Percentiles rank a stretch among this genome's conserved stretches.
phyloP scores from a whole-genome alignment of 2,113 vertebrate species.

The Procavia capensis region DNA sequence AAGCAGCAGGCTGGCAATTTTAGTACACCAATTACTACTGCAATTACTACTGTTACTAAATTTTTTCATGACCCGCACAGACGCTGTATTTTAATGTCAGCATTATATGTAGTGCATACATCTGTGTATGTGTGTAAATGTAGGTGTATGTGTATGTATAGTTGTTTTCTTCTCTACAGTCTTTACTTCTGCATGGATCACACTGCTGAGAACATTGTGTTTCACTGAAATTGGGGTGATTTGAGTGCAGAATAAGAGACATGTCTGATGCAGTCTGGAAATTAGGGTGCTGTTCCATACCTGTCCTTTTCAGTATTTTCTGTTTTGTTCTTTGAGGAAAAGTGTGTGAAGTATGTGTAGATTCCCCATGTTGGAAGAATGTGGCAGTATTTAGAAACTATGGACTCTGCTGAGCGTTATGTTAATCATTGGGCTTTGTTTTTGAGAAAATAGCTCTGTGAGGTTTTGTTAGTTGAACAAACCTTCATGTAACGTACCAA shows the following conservation, averaged over 20 bases:
- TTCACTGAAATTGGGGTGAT: slow-evolving; percentile 13
- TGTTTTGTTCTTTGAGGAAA: background rate
- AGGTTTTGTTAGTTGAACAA: background rate
- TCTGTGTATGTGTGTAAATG: background rate
- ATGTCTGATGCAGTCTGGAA: background rate
- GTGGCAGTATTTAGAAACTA: background rate
- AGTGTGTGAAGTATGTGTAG: fast-evolving
- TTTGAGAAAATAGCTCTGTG: background rate
- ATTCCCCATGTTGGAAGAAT: background rate
- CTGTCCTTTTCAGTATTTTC: background rate
- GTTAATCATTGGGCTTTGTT: background rate
- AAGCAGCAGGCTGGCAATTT: too few relatives aligned
- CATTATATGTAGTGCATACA: too few relatives aligned
- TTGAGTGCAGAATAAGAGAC: background rate
- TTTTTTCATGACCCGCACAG: too few relatives aligned
- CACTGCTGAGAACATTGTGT: background rate
- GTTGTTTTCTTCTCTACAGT: background rate
- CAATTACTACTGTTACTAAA: too few relatives aligned
- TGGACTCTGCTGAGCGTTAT: background rate
- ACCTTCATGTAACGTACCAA: background rate
- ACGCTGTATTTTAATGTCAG: background rate
- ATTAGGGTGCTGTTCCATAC: background rate
- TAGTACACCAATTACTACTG: too few relatives aligned
- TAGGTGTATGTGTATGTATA: background rate
- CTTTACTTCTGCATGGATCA: background rate